Percentiles rank a stretch among this genome's conserved stretches.
These are phyloP conservation scores for Magallana angulata DNA, from an alignment of 1,140 invertebrate species.

Conservation along the genomic window DNA sequence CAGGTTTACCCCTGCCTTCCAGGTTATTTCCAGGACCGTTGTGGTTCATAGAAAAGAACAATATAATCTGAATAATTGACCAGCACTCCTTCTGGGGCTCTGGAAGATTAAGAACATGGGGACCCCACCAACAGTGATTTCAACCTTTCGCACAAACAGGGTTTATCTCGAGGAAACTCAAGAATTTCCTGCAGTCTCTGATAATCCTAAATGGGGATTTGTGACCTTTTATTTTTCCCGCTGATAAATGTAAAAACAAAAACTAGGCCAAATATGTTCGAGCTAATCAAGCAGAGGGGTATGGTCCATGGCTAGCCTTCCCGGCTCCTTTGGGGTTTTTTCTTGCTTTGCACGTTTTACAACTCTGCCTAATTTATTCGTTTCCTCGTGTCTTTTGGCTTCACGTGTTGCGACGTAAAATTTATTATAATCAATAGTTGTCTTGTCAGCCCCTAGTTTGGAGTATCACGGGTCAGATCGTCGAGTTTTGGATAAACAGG, in stretches of 20 bases:
- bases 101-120: conserved; percentile 22
- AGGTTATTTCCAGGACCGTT: conserved; percentile 1
- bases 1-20: not conserved
- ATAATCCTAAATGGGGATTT: conserved; percentile 34
- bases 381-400: not conserved
- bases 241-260: conserved; percentile 35
- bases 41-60: conserved; percentile 30
- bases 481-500: conserved; percentile 50
- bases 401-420: not conserved
- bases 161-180: conserved; percentile 35
- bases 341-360: not conserved
- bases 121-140: conserved; percentile 29
- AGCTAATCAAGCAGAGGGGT: conserved; percentile 6
- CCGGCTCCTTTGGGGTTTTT: not conserved
- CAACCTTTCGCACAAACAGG: conserved; percentile 34
- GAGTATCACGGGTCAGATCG: conserved; percentile 44
- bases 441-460: conserved; percentile 1
- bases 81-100: conserved; percentile 13
- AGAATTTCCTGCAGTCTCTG: conserved; percentile 32
- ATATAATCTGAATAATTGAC: conserved; percentile 35
- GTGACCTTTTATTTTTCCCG: conserved; percentile 35
- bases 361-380: not conserved
- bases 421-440: conserved; percentile 1
- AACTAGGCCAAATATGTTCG: conserved; percentile 30
- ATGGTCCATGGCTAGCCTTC: not conserved